These are phyloP conservation scores for Ophioderma brevispina DNA, from an alignment of 35 echinoderm and acorn worm genomes.

Conservation along the genomic window DNA sequence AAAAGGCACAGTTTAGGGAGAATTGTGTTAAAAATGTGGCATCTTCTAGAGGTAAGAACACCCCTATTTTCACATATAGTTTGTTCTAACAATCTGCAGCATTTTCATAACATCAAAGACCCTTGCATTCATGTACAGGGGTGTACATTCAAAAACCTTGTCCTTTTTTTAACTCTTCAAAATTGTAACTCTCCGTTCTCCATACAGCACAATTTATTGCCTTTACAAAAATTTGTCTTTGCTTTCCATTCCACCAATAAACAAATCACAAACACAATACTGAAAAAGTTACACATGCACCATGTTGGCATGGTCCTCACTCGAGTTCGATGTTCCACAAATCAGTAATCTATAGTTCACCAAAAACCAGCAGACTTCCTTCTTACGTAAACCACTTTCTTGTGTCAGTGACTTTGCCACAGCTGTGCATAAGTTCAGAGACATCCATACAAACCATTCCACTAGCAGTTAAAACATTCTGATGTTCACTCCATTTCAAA, in stretches of 20 bases:
- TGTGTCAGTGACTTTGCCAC: too few relatives aligned
- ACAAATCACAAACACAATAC: neutral
- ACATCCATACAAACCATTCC: too few relatives aligned
- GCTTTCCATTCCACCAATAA: too few relatives aligned
- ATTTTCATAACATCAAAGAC: neutral
- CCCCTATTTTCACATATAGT: neutral
- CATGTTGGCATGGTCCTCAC: neutral
- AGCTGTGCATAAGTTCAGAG: too few relatives aligned
- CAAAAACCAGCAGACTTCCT: too few relatives aligned
- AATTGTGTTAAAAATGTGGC: neutral
- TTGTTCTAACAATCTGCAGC: neutral
- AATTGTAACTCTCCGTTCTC: neutral
- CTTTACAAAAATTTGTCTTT: too few relatives aligned
- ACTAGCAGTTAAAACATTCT: too few relatives aligned
- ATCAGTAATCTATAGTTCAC: too few relatives aligned
- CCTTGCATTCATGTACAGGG: neutral
- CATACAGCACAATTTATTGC: neutral
- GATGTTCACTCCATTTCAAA: too few relatives aligned
- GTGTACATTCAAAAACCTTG: neutral
- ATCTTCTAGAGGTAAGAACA: neutral
- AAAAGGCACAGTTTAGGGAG: slow-evolving; percentile 12
- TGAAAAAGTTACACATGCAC: neutral
- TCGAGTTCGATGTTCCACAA: neutral
- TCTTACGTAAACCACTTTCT: too few relatives aligned
- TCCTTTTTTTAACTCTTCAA: too few relatives aligned